Base-by-base conservation (phyloP, 2,113 vertebrate genomes). In the Ptychochromis oligacanthus region DNA sequence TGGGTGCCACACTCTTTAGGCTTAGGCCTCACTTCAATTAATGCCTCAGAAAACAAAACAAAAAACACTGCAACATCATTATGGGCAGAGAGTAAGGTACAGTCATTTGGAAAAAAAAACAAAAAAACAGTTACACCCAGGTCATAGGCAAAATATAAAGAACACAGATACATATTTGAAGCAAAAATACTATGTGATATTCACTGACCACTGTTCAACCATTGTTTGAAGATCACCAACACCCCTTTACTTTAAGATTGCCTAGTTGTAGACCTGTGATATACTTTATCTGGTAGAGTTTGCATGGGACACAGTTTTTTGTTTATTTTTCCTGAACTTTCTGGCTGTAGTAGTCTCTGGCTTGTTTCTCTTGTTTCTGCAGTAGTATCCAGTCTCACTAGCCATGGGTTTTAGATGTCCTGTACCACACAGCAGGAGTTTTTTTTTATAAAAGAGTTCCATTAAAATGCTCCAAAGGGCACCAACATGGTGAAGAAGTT, bases 21-120 rank as follows among this genome's bases (percentile, higher is more conserved):
- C 11, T 72, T 52, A 72, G 26, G 20, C 36, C 64, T 82, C 13
- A 14, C 11, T 81, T 62, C 77, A 61, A 70, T 81, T 72, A 57
- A 59, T 54, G 28, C 34, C 67, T 76, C 43, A 46, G 61, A 54
- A 52, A 52, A 52, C 17, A 54, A 52, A 52, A 52, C 17, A 46
- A 43, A 70, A 70, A 64, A 9, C 31, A 26, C 28, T 2, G 22
- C 28, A 75, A 31, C 38, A 75, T 59, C 43, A 80, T 80, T 61
- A 55, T 24, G 6, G 15, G n/a, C 65, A 55, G 49, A n/a, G 65
- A 22, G 28, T 36, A 12, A 26, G 31, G 43, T 56, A 40, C 10
- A 61, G 36, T 58, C 11, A 57, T 65, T 22, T 60, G 28, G 28
- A 38, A 38, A 38, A 24, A 24, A 31, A 31, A n/a, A n/a, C n/a